These are phyloP conservation scores for Syngnathus typhle DNA, from an alignment of 2,113 vertebrate genomes.

Conservation along the genomic window DNA sequence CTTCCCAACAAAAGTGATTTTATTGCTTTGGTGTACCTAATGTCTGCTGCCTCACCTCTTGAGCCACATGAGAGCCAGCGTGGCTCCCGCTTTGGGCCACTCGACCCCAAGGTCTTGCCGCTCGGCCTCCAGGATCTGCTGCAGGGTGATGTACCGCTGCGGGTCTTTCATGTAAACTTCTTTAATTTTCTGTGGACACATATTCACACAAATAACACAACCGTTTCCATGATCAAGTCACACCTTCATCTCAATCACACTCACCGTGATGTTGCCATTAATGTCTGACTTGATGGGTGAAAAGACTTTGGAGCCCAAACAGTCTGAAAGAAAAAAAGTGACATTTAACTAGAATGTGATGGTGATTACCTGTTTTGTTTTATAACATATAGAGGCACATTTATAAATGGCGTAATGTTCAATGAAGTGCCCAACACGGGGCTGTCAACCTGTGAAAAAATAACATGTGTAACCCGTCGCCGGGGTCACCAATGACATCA, in stretches of 20 bases:
- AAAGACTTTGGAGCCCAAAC: conserved; percentile 85
- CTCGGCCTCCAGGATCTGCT: conserved; percentile 85
- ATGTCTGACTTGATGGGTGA: conserved; percentile 87
- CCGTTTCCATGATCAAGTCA: neutral
- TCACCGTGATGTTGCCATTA: conserved; percentile 86
- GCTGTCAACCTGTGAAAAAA: neutral
- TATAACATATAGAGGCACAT: no score
- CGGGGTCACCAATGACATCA: neutral
- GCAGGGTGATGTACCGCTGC: conserved; percentile 81
- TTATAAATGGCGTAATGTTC: no score
- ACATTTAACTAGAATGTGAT: conserved; percentile 4
- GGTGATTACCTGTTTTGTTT: neutral
- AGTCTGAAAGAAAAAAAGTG: conserved; percentile 73
- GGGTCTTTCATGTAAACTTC: conserved; percentile 85
- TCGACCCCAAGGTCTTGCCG: conserved; percentile 74
- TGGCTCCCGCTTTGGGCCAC: conserved; percentile 90
- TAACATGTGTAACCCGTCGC: neutral
- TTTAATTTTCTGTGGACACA: conserved; percentile 79
- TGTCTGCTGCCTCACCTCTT: conserved; percentile 83
- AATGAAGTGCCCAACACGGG: no score
- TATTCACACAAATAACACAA: neutral
- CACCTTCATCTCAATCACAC: conserved; percentile 16
- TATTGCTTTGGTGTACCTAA: neutral
- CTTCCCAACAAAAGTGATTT: neutral
- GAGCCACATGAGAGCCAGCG: conserved; percentile 91